Evolutionary conservation across 2,113 vertebrate species (phyloP).

Genomic region (Zeus faber): DNA sequence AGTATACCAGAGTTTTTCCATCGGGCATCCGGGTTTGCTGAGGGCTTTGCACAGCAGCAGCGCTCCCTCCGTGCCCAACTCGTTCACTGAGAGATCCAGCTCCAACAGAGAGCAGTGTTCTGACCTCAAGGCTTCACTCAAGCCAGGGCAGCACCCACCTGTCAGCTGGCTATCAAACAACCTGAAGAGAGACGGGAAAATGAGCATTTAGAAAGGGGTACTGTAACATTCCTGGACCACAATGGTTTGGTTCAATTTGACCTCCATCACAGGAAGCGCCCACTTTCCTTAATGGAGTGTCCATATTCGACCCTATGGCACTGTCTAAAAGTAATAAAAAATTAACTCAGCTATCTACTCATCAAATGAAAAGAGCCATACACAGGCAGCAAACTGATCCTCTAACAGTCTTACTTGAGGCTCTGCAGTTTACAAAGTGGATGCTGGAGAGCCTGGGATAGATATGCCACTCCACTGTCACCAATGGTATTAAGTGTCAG

Average conservation of each 20-base stretch:
- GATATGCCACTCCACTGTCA: constrained; percentile 39
- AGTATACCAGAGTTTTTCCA: constrained; percentile 43
- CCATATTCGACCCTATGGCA: too few relatives aligned
- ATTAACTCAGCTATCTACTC: too few relatives aligned
- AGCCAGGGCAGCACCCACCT: constrained; percentile 40
- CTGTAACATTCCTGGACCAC: background rate
- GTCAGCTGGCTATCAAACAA: constrained; percentile 45
- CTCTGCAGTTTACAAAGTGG: constrained; percentile 49
- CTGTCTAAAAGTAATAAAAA: too few relatives aligned
- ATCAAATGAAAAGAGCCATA: background rate
- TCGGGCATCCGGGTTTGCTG: constrained; percentile 26
- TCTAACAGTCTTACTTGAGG: constrained; percentile 46
- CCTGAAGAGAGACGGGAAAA: constrained; percentile 33
- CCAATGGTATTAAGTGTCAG: constrained; percentile 31
- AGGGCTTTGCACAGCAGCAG: constrained; percentile 62
- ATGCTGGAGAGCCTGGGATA: constrained; percentile 50
- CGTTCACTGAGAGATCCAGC: constrained; percentile 64
- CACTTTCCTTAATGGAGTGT: too few relatives aligned
- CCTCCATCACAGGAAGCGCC: too few relatives aligned
- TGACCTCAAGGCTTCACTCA: constrained; percentile 56
- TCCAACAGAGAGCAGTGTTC: constrained; percentile 55
- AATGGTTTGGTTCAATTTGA: too few relatives aligned
- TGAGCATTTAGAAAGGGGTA: background rate
- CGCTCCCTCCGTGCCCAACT: constrained; percentile 62
- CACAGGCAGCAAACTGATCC: background rate